Evolutionary conservation across 2,113 vertebrate genomes (phyloP).

Genomic region (Pelmatolapia mariae): DNA sequence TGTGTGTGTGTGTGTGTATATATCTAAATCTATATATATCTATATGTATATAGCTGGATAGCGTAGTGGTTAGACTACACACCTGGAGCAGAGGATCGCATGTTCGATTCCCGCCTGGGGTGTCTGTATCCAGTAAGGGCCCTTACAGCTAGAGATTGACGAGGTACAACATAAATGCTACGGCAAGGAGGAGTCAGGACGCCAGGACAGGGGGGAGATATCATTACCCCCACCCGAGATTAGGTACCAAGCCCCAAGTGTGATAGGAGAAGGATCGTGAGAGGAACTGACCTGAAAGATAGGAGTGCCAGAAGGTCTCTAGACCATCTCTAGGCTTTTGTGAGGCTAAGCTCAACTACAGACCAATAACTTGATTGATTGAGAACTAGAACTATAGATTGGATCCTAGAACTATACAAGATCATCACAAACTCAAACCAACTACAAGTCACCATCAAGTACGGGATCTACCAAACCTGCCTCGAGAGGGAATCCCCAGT

Average conservation of each 20-base stretch:
- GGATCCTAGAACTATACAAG: no score
- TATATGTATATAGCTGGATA: neutral
- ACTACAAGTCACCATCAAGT: no score
- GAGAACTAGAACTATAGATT: no score
- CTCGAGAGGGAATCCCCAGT: no score
- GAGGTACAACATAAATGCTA: neutral
- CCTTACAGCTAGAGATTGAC: neutral
- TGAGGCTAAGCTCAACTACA: no score
- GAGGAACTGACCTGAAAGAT: no score
- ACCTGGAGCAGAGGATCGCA: neutral
- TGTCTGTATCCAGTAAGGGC: neutral
- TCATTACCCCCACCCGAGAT: fast-evolving
- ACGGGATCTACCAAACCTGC: no score
- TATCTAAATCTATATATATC: fast-evolving
- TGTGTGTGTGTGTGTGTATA: no score
- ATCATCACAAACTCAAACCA: no score
- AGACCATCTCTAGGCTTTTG: neutral
- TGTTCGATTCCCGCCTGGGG: neutral
- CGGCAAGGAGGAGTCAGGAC: fast-evolving
- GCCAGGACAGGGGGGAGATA: neutral
- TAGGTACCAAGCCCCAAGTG: neutral
- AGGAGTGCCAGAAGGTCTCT: neutral
- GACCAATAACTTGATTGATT: no score
- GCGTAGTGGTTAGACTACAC: neutral
- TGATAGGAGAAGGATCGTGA: fast-evolving